Conservation (phyloP, 2,888 invertebrate species). For the Alloplasta piceator region DNA sequence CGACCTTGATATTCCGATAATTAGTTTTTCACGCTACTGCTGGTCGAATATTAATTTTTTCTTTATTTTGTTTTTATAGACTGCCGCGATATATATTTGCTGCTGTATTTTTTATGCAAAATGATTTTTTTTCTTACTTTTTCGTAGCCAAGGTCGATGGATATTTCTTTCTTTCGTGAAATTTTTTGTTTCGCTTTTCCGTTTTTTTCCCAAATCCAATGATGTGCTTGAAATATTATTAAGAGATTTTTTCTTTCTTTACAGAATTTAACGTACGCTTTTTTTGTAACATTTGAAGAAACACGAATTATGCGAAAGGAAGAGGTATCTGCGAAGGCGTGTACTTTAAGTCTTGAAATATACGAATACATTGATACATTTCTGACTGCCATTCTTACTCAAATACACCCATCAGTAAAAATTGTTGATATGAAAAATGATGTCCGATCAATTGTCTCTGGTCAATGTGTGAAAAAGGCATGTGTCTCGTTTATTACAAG, state of each 20-base stretch:
- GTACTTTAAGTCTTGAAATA: conserved; percentile 32
- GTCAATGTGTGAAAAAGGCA: conserved; percentile 47
- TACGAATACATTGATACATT: background rate
- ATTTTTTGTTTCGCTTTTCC: conserved; percentile 1
- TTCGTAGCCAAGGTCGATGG: background rate
- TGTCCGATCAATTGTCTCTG: background rate
- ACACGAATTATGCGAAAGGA: conserved; percentile 35
- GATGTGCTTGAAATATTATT: background rate
- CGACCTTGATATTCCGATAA: conserved; percentile 57
- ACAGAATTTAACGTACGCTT: conserved; percentile 20
- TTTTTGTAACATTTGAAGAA: conserved; percentile 23
- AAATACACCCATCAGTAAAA: background rate
- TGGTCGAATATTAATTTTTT: conserved; percentile 9
- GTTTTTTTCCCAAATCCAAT: background rate
- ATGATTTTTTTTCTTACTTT: conserved; percentile 21
- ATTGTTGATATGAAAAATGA: background rate
- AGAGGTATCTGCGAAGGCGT: conserved; percentile 8
- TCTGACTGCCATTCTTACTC: background rate
- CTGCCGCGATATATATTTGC: background rate
- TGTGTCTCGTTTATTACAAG: conserved; percentile 54
- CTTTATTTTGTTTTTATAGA: conserved; percentile 36
- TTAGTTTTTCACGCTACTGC: conserved; percentile 1
- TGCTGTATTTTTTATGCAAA: conserved; percentile 27
- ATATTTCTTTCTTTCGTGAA: conserved; percentile 2
- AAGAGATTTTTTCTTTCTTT: conserved; percentile 30